These are phyloP conservation scores for Phaonia tiefii DNA, from an alignment of 2,888 invertebrate species.

Conservation along the genomic window DNA sequence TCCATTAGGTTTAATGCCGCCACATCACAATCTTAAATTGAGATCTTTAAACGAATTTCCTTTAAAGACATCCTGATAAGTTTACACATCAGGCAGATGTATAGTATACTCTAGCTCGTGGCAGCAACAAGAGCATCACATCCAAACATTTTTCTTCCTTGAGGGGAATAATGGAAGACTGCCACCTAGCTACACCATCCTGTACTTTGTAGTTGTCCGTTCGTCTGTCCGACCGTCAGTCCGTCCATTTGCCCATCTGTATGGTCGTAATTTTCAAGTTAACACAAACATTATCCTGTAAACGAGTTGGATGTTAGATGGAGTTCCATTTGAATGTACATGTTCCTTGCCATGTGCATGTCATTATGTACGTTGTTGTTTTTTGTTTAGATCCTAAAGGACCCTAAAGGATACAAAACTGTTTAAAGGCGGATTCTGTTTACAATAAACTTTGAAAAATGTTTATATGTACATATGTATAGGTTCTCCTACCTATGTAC, in stretches of 20 bases:
- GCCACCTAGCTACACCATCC: too few species aligned
- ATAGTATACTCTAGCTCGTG: too few species aligned
- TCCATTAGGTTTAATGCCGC: too few species aligned
- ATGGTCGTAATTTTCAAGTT: slow-evolving; percentile 34
- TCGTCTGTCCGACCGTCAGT: background rate
- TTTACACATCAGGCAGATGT: too few species aligned
- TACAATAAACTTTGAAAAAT: background rate
- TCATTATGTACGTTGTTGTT: slow-evolving; percentile 15
- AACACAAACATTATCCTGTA: slow-evolving; percentile 24
- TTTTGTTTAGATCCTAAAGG: slow-evolving; percentile 4
- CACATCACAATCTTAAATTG: too few species aligned
- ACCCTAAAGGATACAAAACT: slow-evolving; percentile 52
- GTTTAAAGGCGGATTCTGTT: slow-evolving; percentile 1
- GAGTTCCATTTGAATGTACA: slow-evolving; percentile 34
- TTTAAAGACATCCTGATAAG: too few species aligned
- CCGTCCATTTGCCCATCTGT: background rate
- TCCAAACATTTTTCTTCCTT: too few species aligned
- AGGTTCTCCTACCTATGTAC: background rate
- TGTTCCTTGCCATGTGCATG: slow-evolving; percentile 33
- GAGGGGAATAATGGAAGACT: too few species aligned
- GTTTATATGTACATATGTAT: background rate
- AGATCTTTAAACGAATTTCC: too few species aligned
- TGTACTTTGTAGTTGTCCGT: background rate
- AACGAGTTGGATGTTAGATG: slow-evolving; percentile 30
- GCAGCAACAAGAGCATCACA: too few species aligned